Evolutionary conservation across 30 jellyfish, hydroid and myxozoan genomes (phyloP).

Genomic region (Hydra vulgaris): DNA sequence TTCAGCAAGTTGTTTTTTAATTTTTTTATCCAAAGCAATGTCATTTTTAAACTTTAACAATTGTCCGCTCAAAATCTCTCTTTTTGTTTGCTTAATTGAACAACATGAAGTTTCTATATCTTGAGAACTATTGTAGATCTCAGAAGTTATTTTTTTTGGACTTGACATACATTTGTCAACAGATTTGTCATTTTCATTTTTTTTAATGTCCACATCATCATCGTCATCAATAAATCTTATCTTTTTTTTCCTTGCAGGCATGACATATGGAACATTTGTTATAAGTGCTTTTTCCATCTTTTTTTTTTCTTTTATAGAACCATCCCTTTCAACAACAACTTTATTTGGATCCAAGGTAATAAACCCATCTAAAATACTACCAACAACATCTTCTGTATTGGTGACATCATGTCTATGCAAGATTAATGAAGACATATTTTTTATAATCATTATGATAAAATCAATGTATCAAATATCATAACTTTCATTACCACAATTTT

Average conservation of each 20-base stretch:
- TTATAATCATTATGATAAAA: no score
- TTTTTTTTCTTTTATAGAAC: constrained; percentile 17
- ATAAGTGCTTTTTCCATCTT: not conserved
- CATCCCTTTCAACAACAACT: constrained; percentile 44
- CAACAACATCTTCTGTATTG: constrained; percentile 34
- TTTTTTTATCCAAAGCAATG: not conserved
- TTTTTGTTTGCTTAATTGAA: not conserved
- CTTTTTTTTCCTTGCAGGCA: not conserved
- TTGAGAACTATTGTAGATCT: not conserved
- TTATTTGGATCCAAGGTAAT: constrained; percentile 53
- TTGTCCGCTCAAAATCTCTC: not conserved
- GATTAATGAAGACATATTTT: not conserved
- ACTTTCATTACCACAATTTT: no score
- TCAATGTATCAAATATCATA: no score
- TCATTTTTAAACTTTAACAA: not conserved
- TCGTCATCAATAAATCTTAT: constrained; percentile 13
- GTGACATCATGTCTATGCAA: not conserved
- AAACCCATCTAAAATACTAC: constrained; percentile 49
- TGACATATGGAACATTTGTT: not conserved
- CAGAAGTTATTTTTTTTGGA: not conserved
- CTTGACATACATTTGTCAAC: not conserved
- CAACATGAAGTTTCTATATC: not conserved
- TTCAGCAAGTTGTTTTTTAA: not conserved
- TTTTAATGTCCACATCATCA: not conserved
- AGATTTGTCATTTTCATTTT: not conserved